These are phyloP conservation scores for Polydrusus pterygomalis DNA, from an alignment of 2,888 invertebrate genomes.

Conservation along the genomic window DNA sequence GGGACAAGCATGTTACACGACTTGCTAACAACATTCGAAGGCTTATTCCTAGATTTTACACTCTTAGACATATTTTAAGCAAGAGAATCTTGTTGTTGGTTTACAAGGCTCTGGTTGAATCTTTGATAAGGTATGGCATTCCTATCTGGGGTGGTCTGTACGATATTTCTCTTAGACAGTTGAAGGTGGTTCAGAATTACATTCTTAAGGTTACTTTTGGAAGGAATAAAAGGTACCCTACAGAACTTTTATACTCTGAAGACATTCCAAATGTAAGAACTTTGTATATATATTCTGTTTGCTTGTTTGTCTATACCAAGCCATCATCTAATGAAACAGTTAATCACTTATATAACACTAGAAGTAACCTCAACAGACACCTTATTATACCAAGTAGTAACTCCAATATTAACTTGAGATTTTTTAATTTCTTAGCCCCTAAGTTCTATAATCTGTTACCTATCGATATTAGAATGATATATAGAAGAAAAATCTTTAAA, in stretches of 20 bases:
- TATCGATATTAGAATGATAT: background rate
- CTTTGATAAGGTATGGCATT: constrained; percentile 31
- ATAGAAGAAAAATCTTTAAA: background rate
- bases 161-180: constrained; percentile 4
- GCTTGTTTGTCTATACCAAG: background rate
- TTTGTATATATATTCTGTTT: constrained; percentile 8
- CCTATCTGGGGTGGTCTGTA: constrained; percentile 32
- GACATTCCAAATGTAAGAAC: constrained; percentile 14
- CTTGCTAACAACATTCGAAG: background rate
- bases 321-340: background rate
- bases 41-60: background rate
- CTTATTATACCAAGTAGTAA: background rate
- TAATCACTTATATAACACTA: background rate
- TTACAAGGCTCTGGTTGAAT: constrained; percentile 5
- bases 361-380: background rate
- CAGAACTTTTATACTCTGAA: constrained; percentile 11
- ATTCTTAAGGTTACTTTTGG: constrained; percentile 28
- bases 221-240: constrained; percentile 21
- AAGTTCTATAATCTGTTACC: background rate
- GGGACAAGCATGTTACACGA: background rate
- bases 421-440: background rate
- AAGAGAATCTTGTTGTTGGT: background rate
- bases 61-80: background rate
- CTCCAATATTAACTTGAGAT: background rate
- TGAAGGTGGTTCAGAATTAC: constrained; percentile 31